These are phyloP conservation scores for Andrena haemorrhoa DNA, from an alignment of 2,888 invertebrate species.

Conservation along the genomic window DNA sequence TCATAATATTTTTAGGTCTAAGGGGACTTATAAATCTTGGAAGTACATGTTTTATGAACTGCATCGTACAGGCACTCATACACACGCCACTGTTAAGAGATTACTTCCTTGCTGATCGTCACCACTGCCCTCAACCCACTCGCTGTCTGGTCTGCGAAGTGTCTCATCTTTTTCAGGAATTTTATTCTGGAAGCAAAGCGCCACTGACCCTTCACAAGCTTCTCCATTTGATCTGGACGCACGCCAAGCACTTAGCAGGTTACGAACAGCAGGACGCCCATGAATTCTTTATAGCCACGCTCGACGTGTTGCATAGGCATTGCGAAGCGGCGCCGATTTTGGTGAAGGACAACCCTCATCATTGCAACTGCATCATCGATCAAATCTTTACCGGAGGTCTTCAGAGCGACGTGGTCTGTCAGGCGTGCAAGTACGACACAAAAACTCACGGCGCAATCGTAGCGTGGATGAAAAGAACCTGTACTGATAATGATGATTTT, in stretches of 20 bases:
- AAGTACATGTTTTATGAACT: slow-evolving; percentile 99
- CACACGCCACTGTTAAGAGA: slow-evolving; percentile 98
- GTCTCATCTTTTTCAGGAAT: slow-evolving; percentile 97
- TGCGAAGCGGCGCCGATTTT: slow-evolving; percentile 86
- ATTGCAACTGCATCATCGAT: slow-evolving; percentile 98
- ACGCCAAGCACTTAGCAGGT: slow-evolving; percentile 96
- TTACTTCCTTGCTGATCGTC: slow-evolving; percentile 97
- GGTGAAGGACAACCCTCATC: slow-evolving; percentile 84
- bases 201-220: slow-evolving; percentile 96
- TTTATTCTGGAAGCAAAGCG: slow-evolving; percentile 95
- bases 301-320: slow-evolving; percentile 96
- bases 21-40: slow-evolving; percentile 98
- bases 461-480: background rate
- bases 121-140: slow-evolving; percentile 92
- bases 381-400: slow-evolving; percentile 98
- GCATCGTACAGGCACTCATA: slow-evolving; percentile 96
- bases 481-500: slow-evolving; percentile 5
- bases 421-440: slow-evolving; percentile 91
- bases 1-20: slow-evolving; percentile 87
- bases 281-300: slow-evolving; percentile 98
- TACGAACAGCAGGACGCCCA: slow-evolving; percentile 99
- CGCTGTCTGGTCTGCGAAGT: slow-evolving; percentile 98
- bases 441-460: slow-evolving; percentile 6
- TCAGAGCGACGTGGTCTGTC: slow-evolving; percentile 98
- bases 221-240: slow-evolving; percentile 98